Conservation (phyloP, 2,797 vertebrate species). For the Acanthornis magna region DNA sequence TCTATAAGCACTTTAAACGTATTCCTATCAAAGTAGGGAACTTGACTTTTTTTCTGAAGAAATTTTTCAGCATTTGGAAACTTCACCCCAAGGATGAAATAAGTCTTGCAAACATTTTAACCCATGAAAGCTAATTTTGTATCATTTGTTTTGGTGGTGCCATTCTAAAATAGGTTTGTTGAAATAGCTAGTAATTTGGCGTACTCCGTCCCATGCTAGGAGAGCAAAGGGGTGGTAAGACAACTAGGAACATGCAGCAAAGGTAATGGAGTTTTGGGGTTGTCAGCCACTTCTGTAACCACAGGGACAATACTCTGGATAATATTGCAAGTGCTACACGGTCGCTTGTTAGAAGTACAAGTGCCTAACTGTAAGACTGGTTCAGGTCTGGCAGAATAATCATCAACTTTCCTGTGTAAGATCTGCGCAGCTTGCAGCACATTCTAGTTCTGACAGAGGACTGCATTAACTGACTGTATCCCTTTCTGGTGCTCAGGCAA, state of each 20-base stretch:
- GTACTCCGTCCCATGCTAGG: not conserved
- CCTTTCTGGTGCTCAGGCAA: not conserved
- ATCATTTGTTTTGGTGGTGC: not conserved
- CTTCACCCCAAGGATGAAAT: not conserved
- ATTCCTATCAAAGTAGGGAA: not conserved
- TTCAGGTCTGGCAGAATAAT: not conserved
- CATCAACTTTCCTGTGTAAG: not conserved
- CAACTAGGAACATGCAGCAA: not conserved
- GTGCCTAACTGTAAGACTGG: not conserved
- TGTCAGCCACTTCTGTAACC: not conserved
- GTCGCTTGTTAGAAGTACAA: not conserved
- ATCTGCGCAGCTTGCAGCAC: not conserved
- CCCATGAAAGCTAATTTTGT: not conserved
- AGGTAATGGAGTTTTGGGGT: not conserved
- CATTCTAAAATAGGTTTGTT: not conserved
- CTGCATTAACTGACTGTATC: not conserved
- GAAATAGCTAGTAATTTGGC: not conserved
- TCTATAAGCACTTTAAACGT: not conserved
- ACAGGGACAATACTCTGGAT: not conserved
- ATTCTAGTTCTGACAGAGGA: not conserved
- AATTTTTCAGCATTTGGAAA: not conserved
- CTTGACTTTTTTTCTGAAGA: not conserved
- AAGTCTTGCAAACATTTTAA: not conserved
- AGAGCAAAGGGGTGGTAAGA: not conserved
- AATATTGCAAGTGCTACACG: not conserved